Percentiles rank a stretch among this genome's conserved stretches.
Conservation (phyloP, 2,888 invertebrate genomes). For the Notocelia uddmanniana region DNA sequence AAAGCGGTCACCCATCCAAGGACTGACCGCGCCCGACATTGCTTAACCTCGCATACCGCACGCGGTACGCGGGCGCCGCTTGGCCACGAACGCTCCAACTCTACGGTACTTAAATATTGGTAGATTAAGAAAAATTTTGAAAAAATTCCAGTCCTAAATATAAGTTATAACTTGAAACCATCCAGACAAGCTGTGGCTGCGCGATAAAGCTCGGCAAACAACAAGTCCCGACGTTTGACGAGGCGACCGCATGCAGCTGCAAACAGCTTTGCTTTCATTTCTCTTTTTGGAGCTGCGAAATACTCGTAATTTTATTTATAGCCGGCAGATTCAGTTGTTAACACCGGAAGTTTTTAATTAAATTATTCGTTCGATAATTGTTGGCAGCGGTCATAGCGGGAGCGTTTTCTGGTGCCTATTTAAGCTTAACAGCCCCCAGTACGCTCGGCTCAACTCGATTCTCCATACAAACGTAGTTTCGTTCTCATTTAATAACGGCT, state of each 20-base stretch:
- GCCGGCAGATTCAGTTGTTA: slow-evolving; percentile 65
- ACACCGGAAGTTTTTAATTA: slow-evolving; percentile 75
- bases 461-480: too few species aligned
- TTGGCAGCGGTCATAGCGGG: slow-evolving; percentile 50
- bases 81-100: too few species aligned
- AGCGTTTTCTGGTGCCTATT: slow-evolving; percentile 16
- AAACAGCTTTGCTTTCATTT: slow-evolving; percentile 38
- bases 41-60: too few species aligned
- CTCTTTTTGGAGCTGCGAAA: slow-evolving; percentile 59
- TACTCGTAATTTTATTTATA: slow-evolving; percentile 82
- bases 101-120: too few species aligned
- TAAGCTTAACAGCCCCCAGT: too few species aligned
- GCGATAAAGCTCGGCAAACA: slow-evolving; percentile 46
- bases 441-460: too few species aligned
- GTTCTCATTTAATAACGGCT: too few species aligned
- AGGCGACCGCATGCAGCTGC: slow-evolving; percentile 46
- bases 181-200: slow-evolving; percentile 15
- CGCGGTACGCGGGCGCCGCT: too few species aligned
- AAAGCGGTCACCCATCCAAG: too few species aligned
- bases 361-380: slow-evolving; percentile 77
- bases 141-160: background rate
- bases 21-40: too few species aligned
- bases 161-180: background rate
- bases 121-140: too few species aligned
- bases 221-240: slow-evolving; percentile 47